phyloP scores from a whole-genome alignment of 2,797 vertebrate species.

The Ctenopoma kingsleyae region DNA sequence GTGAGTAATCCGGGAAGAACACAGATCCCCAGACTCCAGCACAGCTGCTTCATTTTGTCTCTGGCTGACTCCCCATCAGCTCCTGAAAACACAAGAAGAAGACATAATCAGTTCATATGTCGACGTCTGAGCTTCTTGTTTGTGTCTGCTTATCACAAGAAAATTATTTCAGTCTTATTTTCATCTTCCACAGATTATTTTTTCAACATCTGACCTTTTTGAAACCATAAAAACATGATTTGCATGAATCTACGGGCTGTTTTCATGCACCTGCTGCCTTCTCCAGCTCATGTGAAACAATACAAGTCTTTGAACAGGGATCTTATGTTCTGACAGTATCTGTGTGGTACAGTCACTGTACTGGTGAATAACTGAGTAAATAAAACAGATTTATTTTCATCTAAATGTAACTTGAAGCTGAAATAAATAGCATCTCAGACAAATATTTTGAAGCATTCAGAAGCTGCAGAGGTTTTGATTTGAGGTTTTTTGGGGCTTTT shows the following conservation, averaged over 20 bases:
- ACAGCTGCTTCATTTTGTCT: not conserved
- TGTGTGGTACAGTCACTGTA: no score
- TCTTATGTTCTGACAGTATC: no score
- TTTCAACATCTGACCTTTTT: not conserved
- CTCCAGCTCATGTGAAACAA: no score
- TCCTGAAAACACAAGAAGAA: slow-evolving; percentile 32
- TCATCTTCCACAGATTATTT: not conserved
- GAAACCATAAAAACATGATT: not conserved
- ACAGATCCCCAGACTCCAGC: slow-evolving; percentile 50
- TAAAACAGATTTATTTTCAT: no score
- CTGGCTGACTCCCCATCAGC: accelerated
- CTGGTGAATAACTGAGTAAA: no score
- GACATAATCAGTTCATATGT: not conserved
- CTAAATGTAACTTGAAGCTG: no score
- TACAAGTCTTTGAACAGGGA: no score
- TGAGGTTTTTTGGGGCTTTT: no score
- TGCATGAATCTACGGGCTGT: not conserved
- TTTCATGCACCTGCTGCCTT: not conserved
- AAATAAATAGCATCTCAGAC: no score
- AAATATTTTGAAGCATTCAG: no score
- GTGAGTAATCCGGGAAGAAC: slow-evolving; percentile 18
- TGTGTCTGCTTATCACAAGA: no score
- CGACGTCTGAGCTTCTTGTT: not conserved
- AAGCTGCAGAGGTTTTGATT: no score
- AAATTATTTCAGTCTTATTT: not conserved